Evolutionary conservation across 2,113 vertebrate species (phyloP).

Genomic region (Amphiprion ocellaris): DNA sequence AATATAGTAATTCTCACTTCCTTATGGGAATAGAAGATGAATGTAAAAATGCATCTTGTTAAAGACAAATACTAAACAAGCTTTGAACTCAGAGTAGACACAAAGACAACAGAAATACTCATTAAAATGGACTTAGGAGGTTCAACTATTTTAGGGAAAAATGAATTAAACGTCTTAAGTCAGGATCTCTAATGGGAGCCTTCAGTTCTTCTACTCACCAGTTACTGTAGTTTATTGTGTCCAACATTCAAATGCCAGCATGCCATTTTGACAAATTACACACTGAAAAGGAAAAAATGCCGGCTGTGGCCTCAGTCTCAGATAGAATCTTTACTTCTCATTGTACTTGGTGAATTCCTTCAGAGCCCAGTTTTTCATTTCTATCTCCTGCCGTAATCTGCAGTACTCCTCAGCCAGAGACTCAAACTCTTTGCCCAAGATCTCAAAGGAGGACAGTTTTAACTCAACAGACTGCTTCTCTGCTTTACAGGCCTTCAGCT

Average conservation of each 20-base stretch:
- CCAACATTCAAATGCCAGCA: conserved; percentile 3
- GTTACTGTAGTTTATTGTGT: background rate
- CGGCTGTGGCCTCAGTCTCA: background rate
- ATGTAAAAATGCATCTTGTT: background rate
- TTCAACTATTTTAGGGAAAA: too few species aligned
- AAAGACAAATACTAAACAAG: background rate
- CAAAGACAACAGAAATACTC: too few species aligned
- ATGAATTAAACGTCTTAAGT: too few species aligned
- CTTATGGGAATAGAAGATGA: too few species aligned
- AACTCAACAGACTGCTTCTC: conserved; percentile 79
- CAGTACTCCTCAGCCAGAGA: conserved; percentile 82
- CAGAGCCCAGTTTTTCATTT: conserved; percentile 83
- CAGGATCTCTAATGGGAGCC: too few species aligned
- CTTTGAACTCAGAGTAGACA: too few species aligned
- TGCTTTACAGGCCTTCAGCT: conserved; percentile 65
- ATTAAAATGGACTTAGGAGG: too few species aligned
- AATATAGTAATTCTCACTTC: too few species aligned
- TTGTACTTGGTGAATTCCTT: conserved; percentile 78
- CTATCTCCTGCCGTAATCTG: conserved; percentile 76
- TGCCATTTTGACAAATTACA: background rate
- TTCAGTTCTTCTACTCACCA: too few species aligned
- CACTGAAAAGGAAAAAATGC: background rate
- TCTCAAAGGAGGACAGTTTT: conserved; percentile 82
- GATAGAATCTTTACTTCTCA: conserved; percentile 10
- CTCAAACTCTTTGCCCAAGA: conserved; percentile 84